Conservation (phyloP, 2,888 invertebrate genomes). For the Allolobophora icterica region DNA sequence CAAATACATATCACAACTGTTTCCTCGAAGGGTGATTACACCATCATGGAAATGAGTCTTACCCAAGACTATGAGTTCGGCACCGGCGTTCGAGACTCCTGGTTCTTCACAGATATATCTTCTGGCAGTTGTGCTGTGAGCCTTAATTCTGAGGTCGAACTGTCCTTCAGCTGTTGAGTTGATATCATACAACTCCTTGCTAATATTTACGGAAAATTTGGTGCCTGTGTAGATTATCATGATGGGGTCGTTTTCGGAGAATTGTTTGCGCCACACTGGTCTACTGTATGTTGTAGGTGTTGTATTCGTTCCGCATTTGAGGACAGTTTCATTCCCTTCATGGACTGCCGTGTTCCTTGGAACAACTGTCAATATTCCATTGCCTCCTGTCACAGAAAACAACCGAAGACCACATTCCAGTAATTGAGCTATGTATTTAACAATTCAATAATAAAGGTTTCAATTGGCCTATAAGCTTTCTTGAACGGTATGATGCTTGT, state of each 20-base stretch:
- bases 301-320: not conserved
- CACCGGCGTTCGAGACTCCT: not conserved
- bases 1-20: not conserved
- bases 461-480: too few species aligned
- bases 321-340: not conserved
- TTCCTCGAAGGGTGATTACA: not conserved
- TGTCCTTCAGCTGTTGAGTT: not conserved
- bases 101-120: not conserved
- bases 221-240: not conserved
- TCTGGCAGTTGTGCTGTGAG: not conserved
- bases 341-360: not conserved
- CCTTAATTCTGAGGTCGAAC: not conserved
- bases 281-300: not conserved
- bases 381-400: not conserved
- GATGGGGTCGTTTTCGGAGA: not conserved
- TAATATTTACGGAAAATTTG: not conserved
- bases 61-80: conserved; percentile 2
- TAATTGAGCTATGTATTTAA: not conserved
- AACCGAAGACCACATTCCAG: too few species aligned
- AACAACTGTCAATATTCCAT: not conserved
- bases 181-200: not conserved
- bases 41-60: not conserved
- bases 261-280: not conserved
- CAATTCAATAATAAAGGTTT: not conserved
- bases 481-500: too few species aligned